Base-by-base conservation (phyloP, 2,797 vertebrate genomes). In the Tapera naevia region DNA sequence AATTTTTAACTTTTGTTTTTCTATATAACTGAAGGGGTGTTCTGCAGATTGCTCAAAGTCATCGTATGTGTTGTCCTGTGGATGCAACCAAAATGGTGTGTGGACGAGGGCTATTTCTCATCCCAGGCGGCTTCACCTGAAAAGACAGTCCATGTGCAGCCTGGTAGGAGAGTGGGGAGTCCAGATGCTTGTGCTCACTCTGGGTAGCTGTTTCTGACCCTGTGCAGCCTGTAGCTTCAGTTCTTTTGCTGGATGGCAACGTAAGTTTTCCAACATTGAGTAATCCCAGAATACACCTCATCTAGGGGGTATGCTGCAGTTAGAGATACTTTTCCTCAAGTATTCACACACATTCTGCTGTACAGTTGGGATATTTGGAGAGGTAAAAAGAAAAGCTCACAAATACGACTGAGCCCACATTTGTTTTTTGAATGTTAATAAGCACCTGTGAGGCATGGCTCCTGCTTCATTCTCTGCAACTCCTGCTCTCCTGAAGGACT, bases 301-400 rank as follows among this genome's bases (percentile, higher is more conserved):
- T 89, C 84, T 75, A 56, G 50, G 51, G 9, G 23, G 25, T 56
- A 51, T n/a, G 72, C 27, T 93, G 75, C 1, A 46, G 81, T 53
- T 79, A 69, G 66, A 91, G 82, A 83, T 69, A 88, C 89, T 92
- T 91, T 92, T 73, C 58, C 61, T 89, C 66, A 62, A 79, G 70
- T 50, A 84, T 84, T 95, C 80, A 48, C 83, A 88, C 70, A 88
- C 48, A 22, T 16, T 67, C 53, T 83, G 66, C 62, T 73, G 54
- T 81, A 79, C 91, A 93, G 87, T 91, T 95, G 95, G 70, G 89
- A 64, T 79, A 66, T 94, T 90, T 95, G 82, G 82, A 90, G 58
- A 83, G 64, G 76, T 91, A 88, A 76, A 95, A 95, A 94, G 89
- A 89, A 91, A 94, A 92, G 39, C 62, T 93, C 51, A 88, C 82